Evolutionary conservation across 1,140 invertebrate genomes (phyloP), one percentile per base, ranked within the genome.

Genomic region (Penaeus indicus): DNA sequence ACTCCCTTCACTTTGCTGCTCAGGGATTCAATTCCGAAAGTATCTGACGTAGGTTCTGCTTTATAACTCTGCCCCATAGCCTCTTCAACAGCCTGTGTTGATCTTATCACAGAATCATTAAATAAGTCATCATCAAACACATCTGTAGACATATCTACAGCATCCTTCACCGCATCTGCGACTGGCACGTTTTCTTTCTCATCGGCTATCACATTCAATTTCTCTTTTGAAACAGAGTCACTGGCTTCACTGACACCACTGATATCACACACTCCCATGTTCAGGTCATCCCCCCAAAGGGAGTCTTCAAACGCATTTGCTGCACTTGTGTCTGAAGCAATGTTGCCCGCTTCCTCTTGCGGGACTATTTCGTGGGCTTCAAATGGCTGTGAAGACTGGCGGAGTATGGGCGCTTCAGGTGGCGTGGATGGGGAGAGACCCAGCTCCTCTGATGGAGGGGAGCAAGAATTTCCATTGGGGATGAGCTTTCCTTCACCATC

Each of bases 81-180:
- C 25, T 85, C 84, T 32, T 85, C 84, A n/a, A 85, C 47, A 11
- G 69, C 72, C 63, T 85, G 84, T 47, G 84, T 85, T 25, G 84
- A 62, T 7, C 27, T 47, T 27, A 85, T 85, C 84, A 85, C 84
- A 62, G 84, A 85, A 10, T 85, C 84, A 42, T 78, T 85, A 38
- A 85, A 85, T 63, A 85, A 27, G 78, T 85, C 84, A 78, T 85
- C 84, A 79, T 85, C 84, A 85, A 85, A 85, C 22, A 85, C 67
- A 64, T 85, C 84, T 16, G 54, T 19, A 38, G 84, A 85, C n/a
- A 62, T 25, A 77, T 38, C 72, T 22, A 64, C 25, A 61, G 32
- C 16, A 16, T 54, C 54, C 16, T 38, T 77, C 84, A 18, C 60
- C 21, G 22, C 10, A 82, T 63, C 60, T 22, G 10, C 22, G 19